Conservation (phyloP, 2,797 vertebrate genomes). For the Urosaurus nigricauda region DNA sequence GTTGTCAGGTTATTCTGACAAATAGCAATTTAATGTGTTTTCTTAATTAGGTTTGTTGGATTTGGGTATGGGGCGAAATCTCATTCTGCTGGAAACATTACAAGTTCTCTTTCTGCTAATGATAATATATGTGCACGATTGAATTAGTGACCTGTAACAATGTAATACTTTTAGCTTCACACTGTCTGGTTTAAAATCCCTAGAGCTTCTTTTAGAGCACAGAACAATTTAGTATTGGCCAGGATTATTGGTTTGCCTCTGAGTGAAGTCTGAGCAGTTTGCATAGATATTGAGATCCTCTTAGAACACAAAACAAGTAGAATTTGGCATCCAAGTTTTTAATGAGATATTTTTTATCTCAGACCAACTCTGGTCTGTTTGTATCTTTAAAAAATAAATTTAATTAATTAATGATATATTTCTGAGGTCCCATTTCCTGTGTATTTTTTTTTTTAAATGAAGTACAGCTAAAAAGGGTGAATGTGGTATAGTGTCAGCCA, state of each 20-base stretch:
- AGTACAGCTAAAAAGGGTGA: too few relatives aligned
- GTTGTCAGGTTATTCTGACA: background rate
- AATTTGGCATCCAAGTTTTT: conserved; percentile 16
- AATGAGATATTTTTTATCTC: conserved; percentile 26
- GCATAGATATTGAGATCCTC: background rate
- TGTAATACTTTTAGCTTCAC: conserved; percentile 1
- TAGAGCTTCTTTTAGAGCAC: conserved; percentile 13
- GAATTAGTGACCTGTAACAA: conserved; percentile 9
- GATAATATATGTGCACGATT: conserved; percentile 30
- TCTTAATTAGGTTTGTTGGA: conserved; percentile 6
- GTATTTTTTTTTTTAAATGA: too few relatives aligned
- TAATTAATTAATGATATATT: conserved; percentile 30
- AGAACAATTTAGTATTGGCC: conserved; percentile 17
- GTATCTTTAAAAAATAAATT: too few relatives aligned
- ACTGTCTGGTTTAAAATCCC: background rate
- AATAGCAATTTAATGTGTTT: conserved; percentile 33
- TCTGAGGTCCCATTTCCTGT: too few relatives aligned
- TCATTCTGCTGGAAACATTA: background rate
- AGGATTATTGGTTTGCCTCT: background rate
- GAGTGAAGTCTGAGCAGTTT: background rate
- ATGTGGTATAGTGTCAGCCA: too few relatives aligned
- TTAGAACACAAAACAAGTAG: background rate
- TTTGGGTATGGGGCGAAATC: conserved; percentile 7
- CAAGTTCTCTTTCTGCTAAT: conserved; percentile 19
- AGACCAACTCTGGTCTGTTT: too few relatives aligned